Evolutionary conservation across 2,797 vertebrate species (phyloP), one percentile per base, ranked within the genome.

Genomic region (Furcifer pardalis): DNA sequence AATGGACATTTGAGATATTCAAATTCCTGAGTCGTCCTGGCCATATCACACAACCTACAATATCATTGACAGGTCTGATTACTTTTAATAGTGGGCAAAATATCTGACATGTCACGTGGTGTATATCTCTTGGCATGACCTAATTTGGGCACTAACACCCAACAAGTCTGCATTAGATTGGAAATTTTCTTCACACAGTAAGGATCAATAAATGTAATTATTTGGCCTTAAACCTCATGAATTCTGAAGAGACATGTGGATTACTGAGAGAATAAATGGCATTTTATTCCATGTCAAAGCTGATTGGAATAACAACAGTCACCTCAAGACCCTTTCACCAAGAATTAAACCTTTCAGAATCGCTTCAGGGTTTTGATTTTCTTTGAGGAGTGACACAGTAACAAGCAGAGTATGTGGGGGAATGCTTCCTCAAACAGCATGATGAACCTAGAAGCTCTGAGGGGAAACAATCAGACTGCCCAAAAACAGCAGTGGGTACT

Each of bases 121-220:
- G 35, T 83, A 21, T 78, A 90, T 87, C 21, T 86, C 77, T 46
- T 91, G 83, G 82, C 69, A 73, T 82, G 30, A 32, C 49, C 74
- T 89, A 86, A 89, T 92, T 84, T 88, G 75, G 72, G 37, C 69
- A 85, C 75, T 84, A 91, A 83, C 85, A 87, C 81, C 84, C 85
- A 89, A 90, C 72, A 82, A 52, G 73, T 75, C 89, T 87, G 84
- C 63, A 87, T 87, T 88, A 92, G 89, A 94, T 90, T 92, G 92
- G 83, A 92, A 93, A 90, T 90, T 91, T 93, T 94, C 91, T 92
- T 87, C 92, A 86, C 90, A 88, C 66, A 72, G 63, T 44, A 52
- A 76, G 91, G 90, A 93, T 94, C 94, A 94, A 94, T 94, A 93
- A 91, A 92, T 92, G 90, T 89, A 94, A 94, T 94, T 93, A 94